Percentiles rank a stretch among this genome's conserved stretches.
phyloP scores from a whole-genome alignment of 2,113 vertebrate species.

The Vulpes lagopus region DNA sequence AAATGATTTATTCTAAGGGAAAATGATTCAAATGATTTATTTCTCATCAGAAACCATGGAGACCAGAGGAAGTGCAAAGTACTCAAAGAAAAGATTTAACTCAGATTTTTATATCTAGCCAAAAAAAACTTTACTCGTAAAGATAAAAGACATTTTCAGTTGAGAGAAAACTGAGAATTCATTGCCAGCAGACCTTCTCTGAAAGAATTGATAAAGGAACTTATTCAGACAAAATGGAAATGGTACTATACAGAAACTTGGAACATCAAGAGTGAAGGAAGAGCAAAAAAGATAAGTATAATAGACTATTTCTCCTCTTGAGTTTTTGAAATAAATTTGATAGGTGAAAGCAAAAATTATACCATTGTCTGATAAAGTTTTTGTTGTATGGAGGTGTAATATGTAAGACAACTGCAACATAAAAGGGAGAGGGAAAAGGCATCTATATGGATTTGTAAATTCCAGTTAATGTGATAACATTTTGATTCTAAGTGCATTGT shows the following conservation, averaged over 20 bases:
- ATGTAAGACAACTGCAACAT: background rate
- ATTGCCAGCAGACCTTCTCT: slow-evolving; percentile 14
- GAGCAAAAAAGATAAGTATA: background rate
- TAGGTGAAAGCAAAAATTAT: slow-evolving; percentile 37
- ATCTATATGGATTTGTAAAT: slow-evolving; percentile 19
- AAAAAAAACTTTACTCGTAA: background rate
- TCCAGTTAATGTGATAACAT: background rate
- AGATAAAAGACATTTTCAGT: slow-evolving; percentile 32
- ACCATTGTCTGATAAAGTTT: slow-evolving; percentile 9
- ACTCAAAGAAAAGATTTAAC: slow-evolving; percentile 13
- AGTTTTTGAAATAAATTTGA: slow-evolving; percentile 51
- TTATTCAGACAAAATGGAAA: slow-evolving; percentile 36
- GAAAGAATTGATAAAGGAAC: slow-evolving; percentile 45
- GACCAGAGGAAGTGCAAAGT: background rate
- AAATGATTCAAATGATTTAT: background rate
- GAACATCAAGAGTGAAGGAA: slow-evolving; percentile 4
- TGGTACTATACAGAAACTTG: slow-evolving; percentile 1
- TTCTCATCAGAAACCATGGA: slow-evolving; percentile 50
- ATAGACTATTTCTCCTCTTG: background rate
- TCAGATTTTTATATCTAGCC: slow-evolving; percentile 25
- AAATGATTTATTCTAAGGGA: background rate
- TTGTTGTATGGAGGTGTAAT: background rate
- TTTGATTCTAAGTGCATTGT: slow-evolving; percentile 40
- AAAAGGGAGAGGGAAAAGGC: background rate
- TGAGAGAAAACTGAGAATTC: slow-evolving; percentile 27